Evolutionary conservation across 2,113 vertebrate genomes (phyloP).

Genomic region (Pedionomus torquatus): DNA sequence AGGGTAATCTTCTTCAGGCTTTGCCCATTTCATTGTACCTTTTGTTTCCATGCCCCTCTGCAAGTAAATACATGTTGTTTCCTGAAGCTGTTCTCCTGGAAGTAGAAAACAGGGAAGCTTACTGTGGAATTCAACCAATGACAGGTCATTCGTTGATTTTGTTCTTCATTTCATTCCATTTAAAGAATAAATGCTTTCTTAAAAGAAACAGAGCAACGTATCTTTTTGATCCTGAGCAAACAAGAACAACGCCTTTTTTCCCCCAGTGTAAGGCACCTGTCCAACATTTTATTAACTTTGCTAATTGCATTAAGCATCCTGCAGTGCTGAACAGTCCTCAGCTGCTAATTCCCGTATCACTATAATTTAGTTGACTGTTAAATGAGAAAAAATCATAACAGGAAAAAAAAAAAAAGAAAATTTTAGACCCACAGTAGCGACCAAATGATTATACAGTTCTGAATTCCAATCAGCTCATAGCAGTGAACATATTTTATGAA

Average conservation of each 20-base stretch:
- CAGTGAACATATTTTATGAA: not conserved
- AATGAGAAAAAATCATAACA: not conserved
- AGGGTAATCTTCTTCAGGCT: not conserved
- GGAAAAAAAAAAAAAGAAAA: not conserved
- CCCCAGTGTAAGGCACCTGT: not conserved
- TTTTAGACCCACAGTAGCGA: not conserved
- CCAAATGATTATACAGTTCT: not conserved
- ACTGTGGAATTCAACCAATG: not conserved
- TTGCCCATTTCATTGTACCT: not conserved
- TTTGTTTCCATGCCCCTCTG: not conserved
- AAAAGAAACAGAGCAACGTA: not conserved
- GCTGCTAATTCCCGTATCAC: constrained; percentile 1
- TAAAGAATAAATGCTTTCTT: not conserved
- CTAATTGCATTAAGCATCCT: constrained; percentile 49
- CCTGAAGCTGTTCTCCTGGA: not conserved
- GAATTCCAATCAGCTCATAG: not conserved
- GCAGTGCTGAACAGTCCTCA: not conserved
- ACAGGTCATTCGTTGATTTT: not conserved
- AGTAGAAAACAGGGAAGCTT: not conserved
- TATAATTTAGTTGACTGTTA: not conserved
- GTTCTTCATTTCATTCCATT: not conserved
- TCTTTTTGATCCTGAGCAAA: not conserved
- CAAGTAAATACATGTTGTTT: not conserved
- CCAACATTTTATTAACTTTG: constrained; percentile 40
- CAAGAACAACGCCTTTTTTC: not conserved